Evolutionary conservation across 2,888 invertebrate species (phyloP).

Genomic region (Neria commutata): DNA sequence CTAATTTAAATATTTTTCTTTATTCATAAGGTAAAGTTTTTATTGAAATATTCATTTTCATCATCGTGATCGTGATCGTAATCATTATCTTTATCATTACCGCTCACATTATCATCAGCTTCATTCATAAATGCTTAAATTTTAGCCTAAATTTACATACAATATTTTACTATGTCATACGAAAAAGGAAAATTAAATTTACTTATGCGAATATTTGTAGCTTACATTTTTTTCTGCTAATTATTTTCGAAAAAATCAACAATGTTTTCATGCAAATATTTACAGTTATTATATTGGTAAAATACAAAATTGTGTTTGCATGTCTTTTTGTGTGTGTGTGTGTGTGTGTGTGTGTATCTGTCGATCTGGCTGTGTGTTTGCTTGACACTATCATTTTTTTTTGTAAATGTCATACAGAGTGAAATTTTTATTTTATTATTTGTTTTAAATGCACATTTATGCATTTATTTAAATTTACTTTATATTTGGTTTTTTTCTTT

Average conservation of each 20-base stretch:
- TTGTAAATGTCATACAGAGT: too few species aligned
- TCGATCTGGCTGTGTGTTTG: too few species aligned
- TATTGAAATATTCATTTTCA: not conserved
- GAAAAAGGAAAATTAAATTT: too few species aligned
- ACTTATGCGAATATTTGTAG: too few species aligned
- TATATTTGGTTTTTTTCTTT: not conserved
- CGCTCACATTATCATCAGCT: not conserved
- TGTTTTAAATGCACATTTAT: slow-evolving; percentile 19
- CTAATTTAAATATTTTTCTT: slow-evolving; percentile 1
- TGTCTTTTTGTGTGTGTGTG: too few species aligned
- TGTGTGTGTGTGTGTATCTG: too few species aligned
- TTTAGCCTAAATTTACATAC: not conserved
- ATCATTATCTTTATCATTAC: not conserved
- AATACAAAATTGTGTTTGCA: too few species aligned
- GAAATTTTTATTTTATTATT: slow-evolving; percentile 14
- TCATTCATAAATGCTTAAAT: not conserved
- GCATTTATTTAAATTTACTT: slow-evolving; percentile 39
- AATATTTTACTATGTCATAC: not conserved
- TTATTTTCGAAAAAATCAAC: too few species aligned
- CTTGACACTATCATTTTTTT: too few species aligned
- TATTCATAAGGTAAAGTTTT: not conserved
- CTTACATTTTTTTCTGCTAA: too few species aligned
- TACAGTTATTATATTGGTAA: too few species aligned
- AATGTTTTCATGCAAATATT: too few species aligned
- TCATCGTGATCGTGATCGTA: not conserved